A percentile compares a stretch with the other conserved stretches of the same genome.
Evolutionary conservation across 2,113 vertebrate species (phyloP).

Genomic region (Larimichthys polyactis): DNA sequence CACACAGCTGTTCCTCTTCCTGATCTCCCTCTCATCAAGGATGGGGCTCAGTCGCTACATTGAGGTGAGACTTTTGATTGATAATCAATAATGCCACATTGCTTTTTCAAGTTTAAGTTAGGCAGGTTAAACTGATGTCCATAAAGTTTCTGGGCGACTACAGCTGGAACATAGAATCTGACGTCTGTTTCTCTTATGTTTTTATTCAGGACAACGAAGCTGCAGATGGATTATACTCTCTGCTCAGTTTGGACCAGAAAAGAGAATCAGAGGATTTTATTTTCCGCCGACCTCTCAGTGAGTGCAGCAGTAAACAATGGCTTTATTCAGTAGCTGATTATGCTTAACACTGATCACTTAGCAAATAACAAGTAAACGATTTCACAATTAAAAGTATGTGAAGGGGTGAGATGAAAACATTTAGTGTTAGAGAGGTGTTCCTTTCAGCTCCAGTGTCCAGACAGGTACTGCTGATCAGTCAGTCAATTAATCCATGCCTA

Average conservation of each 20-base stretch:
- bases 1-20: constrained; percentile 70
- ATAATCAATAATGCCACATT: not conserved
- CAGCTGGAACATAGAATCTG: not conserved
- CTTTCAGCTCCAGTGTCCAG: not conserved
- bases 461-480: not conserved
- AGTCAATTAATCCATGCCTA: not conserved
- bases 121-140: not conserved
- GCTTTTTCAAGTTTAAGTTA: not conserved
- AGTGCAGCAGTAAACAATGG: constrained; percentile 52
- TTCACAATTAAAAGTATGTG: constrained; percentile 15
- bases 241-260: constrained; percentile 76
- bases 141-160: constrained; percentile 25
- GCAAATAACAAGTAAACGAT: not conserved
- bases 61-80: constrained; percentile 56
- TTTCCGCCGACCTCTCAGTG: constrained; percentile 79
- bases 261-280: constrained; percentile 77
- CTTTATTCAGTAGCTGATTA: constrained; percentile 37
- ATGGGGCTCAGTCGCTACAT: constrained; percentile 72
- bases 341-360: constrained; percentile 1
- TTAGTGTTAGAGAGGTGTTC: not conserved
- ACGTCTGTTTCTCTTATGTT: constrained; percentile 5
- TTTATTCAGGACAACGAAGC: constrained; percentile 68
- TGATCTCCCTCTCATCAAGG: constrained; percentile 68
- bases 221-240: constrained; percentile 74
- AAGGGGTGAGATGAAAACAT: not conserved